A percentile compares a stretch with the other conserved stretches of the same genome.
These are phyloP conservation scores for Rhadinocentrus ornatus DNA, from an alignment of 2,797 vertebrate genomes.

Conservation along the genomic window DNA sequence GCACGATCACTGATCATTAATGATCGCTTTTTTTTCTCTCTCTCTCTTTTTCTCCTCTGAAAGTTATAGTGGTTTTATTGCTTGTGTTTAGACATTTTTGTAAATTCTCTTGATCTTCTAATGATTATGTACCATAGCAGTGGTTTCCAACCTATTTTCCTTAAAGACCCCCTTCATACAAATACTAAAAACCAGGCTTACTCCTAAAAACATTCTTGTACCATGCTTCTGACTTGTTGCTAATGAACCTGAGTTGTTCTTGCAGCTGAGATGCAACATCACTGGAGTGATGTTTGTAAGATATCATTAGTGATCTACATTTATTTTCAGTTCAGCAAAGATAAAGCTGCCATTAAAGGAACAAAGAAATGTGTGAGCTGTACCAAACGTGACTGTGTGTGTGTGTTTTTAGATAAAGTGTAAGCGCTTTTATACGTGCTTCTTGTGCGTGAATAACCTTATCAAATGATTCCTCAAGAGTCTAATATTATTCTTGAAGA, in stretches of 20 bases:
- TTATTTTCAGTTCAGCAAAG: not conserved
- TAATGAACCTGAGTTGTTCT: not conserved
- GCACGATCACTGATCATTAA: no score
- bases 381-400: not conserved
- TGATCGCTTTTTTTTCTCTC: no score
- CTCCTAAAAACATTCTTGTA: not conserved
- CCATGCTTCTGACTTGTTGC: not conserved
- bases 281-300: not conserved
- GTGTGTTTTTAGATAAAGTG: not conserved
- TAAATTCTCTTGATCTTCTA: no score
- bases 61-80: no score
- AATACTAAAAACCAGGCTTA: not conserved
- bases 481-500: slow-evolving; percentile 25
- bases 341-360: not conserved
- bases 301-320: not conserved
- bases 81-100: no score
- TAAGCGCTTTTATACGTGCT: not conserved
- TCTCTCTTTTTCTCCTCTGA: no score
- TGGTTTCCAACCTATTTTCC: no score
- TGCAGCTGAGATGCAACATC: not conserved
- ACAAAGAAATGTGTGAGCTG: slow-evolving; percentile 3
- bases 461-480: slow-evolving; percentile 7
- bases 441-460: not conserved
- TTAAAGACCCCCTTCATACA: no score
- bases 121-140: no score